Conservation (phyloP, 2,113 vertebrate species). For the Bos indicus region DNA sequence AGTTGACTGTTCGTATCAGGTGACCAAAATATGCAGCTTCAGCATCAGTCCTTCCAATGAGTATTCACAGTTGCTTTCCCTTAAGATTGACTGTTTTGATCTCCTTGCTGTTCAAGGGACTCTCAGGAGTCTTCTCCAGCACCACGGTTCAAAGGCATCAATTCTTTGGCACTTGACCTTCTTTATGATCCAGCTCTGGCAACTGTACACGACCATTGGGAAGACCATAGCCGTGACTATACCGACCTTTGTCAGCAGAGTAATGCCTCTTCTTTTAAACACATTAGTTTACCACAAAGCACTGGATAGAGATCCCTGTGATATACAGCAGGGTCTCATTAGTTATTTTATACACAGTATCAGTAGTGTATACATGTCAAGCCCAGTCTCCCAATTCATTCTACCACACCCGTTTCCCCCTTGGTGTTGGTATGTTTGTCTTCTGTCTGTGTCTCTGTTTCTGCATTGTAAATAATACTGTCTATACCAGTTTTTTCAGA, state of each 20-base stretch:
- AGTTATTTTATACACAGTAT: neutral
- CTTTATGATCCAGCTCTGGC: neutral
- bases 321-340: neutral
- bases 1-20: neutral
- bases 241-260: neutral
- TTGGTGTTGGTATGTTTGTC: neutral
- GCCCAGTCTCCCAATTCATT: neutral
- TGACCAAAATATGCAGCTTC: neutral
- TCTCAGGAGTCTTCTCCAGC: neutral
- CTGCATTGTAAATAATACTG: neutral
- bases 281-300: neutral
- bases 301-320: neutral
- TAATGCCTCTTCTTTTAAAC: neutral
- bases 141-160: neutral
- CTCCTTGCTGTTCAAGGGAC: neutral
- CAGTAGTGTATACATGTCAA: neutral
- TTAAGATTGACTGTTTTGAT: neutral
- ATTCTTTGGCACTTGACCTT: neutral
- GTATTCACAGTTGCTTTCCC: neutral
- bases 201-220: neutral
- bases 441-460: neutral
- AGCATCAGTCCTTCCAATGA: neutral
- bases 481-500: neutral
- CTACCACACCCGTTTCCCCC: neutral
- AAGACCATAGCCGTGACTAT: neutral